A percentile compares a stretch with the other conserved stretches of the same genome.
Conservation (phyloP, 2,113 vertebrate genomes). For the Hippocampus abdominalis region DNA sequence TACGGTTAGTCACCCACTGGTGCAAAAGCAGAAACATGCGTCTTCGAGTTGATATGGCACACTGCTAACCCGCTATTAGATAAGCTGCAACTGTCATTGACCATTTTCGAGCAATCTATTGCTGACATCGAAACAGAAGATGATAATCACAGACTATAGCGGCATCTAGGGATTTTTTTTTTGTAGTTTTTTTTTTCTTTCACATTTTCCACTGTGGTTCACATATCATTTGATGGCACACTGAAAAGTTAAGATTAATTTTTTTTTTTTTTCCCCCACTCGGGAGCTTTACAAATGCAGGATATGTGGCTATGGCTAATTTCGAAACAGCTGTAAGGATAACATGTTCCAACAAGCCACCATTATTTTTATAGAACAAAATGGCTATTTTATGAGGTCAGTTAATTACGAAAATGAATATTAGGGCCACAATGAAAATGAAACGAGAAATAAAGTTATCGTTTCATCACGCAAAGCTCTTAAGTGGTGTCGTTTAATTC, state of each 20-base stretch:
- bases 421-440: background rate
- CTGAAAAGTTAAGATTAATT: background rate
- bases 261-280: background rate
- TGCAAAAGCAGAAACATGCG: slow-evolving; percentile 37
- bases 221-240: slow-evolving; percentile 39
- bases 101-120: slow-evolving; percentile 7
- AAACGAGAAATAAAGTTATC: background rate
- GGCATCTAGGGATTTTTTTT: background rate
- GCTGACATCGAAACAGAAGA: slow-evolving; percentile 1
- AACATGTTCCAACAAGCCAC: background rate
- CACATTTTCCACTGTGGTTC: slow-evolving; percentile 8
- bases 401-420: background rate
- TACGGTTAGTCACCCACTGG: slow-evolving; percentile 24
- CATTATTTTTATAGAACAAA: slow-evolving; percentile 13
- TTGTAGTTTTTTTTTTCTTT: background rate
- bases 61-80: slow-evolving; percentile 33
- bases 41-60: slow-evolving; percentile 38
- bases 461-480: no score
- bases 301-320: slow-evolving; percentile 16
- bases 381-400: background rate
- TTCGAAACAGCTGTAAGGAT: slow-evolving; percentile 34
- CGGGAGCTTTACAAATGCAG: background rate
- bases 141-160: background rate
- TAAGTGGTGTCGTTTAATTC: no score
- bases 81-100: slow-evolving; percentile 8